Percentiles rank a stretch among this genome's conserved stretches.
These are phyloP conservation scores for Petrophora chlorosata DNA, from an alignment of 2,888 invertebrate species.

Conservation along the genomic window DNA sequence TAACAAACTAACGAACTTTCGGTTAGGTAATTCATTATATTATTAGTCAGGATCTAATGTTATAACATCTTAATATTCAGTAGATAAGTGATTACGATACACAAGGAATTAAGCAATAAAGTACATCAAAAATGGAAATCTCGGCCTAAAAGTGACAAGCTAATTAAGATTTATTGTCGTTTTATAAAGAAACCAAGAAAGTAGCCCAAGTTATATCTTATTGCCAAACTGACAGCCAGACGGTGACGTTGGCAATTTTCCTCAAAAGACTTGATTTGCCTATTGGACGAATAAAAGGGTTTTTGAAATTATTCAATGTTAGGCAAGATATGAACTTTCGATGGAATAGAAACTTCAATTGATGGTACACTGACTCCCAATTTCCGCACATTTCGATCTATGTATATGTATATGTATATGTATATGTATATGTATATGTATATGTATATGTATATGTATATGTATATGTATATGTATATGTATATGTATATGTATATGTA, in stretches of 20 bases:
- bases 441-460: too few relatives aligned
- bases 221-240: slow-evolving; percentile 18
- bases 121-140: slow-evolving; percentile 22
- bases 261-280: slow-evolving; percentile 24
- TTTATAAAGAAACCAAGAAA: slow-evolving; percentile 21
- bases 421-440: too few relatives aligned
- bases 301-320: slow-evolving; percentile 13
- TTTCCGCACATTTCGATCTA: too few relatives aligned
- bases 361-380: not conserved
- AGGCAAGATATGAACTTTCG: too few relatives aligned
- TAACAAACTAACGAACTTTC: too few relatives aligned
- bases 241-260: slow-evolving; percentile 23
- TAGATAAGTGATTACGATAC: slow-evolving; percentile 12
- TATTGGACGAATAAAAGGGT: slow-evolving; percentile 20
- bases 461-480: too few relatives aligned
- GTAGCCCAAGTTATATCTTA: slow-evolving; percentile 18
- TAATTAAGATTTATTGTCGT: slow-evolving; percentile 28
- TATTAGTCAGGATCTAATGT: too few relatives aligned
- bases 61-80: slow-evolving; percentile 8
- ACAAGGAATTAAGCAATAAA: slow-evolving; percentile 21
- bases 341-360: too few relatives aligned
- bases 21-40: too few relatives aligned
- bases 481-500: too few relatives aligned
- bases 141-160: slow-evolving; percentile 24
- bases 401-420: too few relatives aligned